Base-by-base conservation (phyloP, 2,797 vertebrate species). In the Myiotriccus ornatus region DNA sequence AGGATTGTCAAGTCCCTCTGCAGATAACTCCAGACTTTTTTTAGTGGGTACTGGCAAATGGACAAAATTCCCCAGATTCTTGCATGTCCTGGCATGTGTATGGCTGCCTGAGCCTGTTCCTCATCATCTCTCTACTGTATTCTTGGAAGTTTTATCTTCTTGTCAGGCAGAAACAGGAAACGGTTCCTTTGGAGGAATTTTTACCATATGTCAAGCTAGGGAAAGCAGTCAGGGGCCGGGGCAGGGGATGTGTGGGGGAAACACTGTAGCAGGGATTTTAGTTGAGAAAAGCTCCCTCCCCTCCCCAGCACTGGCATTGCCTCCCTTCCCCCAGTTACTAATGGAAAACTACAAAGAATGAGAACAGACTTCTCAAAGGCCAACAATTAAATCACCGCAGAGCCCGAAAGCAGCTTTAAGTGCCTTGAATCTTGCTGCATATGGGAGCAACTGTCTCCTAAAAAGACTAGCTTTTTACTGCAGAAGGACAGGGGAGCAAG, bases 141-240 rank as follows among this genome's bases (percentile, higher is more conserved):
- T 93, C 91, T 95, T 95, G 94, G 93, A 96, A 93, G 89, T 82
- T 93, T 67, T 75, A 88, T 92, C 93, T 87, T 63, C 65, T 86
- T 93, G 92, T 96, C 87, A 93, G 91, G 89, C 91, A 94, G 95
- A 93, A 94, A 94, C 83, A 96, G 95, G 96, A 97, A 97, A 91
- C 0, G 9, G 55, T 87, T 93, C 83, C 87, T 96, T 93, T 50
- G 71, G 85, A 96, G 69, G 93, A 96, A 96, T 96, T 95, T 88
- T 79, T 87, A 94, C 94, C 94, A 93, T 94, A 94, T 96, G 96
- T 95, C 82, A 89, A 67, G 67, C 83, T 30, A 60, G 53, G 41
- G 53, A 90, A 84, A 89, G 88, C 90, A 90, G 90, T 63, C 5
- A 1, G 90, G 63, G 90, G 90, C 89, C 35, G 0, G 81, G 92